phyloP scores from a whole-genome alignment of 2,888 invertebrate genomes.

The Hydrotaea diabolus region DNA sequence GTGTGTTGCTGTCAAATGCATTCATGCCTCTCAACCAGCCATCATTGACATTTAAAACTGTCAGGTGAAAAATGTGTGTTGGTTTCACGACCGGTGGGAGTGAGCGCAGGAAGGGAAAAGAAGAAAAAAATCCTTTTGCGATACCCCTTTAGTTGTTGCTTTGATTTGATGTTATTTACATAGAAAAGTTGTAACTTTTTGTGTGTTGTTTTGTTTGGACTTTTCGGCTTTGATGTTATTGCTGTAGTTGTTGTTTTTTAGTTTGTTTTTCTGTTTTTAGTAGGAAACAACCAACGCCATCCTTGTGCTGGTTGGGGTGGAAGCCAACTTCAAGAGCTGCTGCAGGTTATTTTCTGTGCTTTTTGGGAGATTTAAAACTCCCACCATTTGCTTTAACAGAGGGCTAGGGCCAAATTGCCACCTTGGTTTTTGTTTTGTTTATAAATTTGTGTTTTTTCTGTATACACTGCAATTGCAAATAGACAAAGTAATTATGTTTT shows the following conservation, averaged over 20 bases:
- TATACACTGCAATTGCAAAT: slow-evolving; percentile 38
- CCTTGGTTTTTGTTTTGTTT: slow-evolving; percentile 22
- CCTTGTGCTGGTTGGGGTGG: too few species aligned
- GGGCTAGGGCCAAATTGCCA: too few species aligned
- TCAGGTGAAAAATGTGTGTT: slow-evolving; percentile 5
- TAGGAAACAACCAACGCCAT: neutral
- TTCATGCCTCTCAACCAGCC: neutral
- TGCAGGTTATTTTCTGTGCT: neutral
- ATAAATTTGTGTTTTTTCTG: slow-evolving; percentile 37
- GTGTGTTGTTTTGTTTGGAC: slow-evolving; percentile 19
- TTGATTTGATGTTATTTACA: slow-evolving; percentile 13
- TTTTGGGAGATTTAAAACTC: neutral
- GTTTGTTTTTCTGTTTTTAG: neutral
- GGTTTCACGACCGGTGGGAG: neutral
- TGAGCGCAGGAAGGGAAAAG: neutral
- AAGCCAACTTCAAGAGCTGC: neutral
- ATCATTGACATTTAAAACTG: slow-evolving; percentile 20
- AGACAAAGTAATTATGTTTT: slow-evolving; percentile 59
- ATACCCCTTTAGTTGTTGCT: neutral
- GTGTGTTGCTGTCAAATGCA: neutral
- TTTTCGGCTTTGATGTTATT: slow-evolving; percentile 6
- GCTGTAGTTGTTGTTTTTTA: neutral
- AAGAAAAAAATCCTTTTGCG: slow-evolving; percentile 12
- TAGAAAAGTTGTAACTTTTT: slow-evolving; percentile 22
- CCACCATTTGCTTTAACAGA: neutral